Percentiles rank a stretch among this genome's conserved stretches.
Evolutionary conservation across 2,888 invertebrate genomes (phyloP).

Genomic region (Galerucella nymphaeae): DNA sequence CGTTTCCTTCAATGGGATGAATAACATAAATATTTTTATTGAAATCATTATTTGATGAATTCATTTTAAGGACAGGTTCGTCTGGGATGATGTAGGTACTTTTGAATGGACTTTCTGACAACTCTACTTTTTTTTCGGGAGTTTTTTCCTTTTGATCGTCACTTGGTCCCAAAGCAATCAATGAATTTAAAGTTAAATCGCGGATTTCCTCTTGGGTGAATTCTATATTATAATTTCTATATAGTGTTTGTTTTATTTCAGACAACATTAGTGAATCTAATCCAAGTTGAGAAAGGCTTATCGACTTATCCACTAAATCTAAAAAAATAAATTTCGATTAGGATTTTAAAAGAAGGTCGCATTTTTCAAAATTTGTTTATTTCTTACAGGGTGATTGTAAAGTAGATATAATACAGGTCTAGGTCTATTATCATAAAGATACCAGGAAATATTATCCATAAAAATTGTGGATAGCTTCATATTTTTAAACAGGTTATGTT

Average conservation of each 20-base stretch:
- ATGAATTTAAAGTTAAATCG: slow-evolving; percentile 42
- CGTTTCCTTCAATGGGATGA: slow-evolving; percentile 47
- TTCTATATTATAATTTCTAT: slow-evolving; percentile 48
- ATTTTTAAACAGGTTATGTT: too few relatives aligned
- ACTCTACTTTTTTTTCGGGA: background rate
- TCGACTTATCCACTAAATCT: slow-evolving; percentile 44
- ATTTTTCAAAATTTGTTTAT: background rate
- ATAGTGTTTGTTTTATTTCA: slow-evolving; percentile 52
- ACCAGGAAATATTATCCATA: too few relatives aligned
- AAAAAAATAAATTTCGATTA: slow-evolving; percentile 18
- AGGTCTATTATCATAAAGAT: too few relatives aligned
- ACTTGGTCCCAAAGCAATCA: slow-evolving; percentile 28
- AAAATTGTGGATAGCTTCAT: too few relatives aligned
- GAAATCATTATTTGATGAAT: slow-evolving; percentile 19
- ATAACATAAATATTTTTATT: slow-evolving; percentile 43
- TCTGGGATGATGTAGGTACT: slow-evolving; percentile 33
- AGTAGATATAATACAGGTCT: too few relatives aligned
- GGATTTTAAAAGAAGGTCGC: background rate
- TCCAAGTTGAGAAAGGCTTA: slow-evolving; percentile 47
- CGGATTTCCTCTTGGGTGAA: slow-evolving; percentile 44
- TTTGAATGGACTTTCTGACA: background rate
- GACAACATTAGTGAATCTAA: slow-evolving; percentile 50
- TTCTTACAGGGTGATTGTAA: too few relatives aligned
- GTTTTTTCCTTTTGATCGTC: slow-evolving; percentile 8
- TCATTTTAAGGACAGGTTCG: slow-evolving; percentile 40